These are phyloP conservation scores for Cosmopolites sordidus DNA, from an alignment of 2,888 invertebrate genomes.

Conservation along the genomic window DNA sequence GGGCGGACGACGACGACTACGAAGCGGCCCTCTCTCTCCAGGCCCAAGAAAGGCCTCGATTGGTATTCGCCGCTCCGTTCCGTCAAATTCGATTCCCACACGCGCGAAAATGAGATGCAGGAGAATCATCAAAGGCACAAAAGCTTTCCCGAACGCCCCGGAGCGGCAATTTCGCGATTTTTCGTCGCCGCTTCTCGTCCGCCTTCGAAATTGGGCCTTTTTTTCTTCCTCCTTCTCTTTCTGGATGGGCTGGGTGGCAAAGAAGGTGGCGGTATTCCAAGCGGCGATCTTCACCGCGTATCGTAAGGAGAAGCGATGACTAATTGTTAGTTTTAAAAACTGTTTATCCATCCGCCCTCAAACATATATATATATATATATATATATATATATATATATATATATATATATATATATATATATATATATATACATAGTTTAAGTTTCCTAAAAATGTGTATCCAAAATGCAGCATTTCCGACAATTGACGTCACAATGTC, in stretches of 20 bases:
- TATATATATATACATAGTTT: no score
- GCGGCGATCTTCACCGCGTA: background rate
- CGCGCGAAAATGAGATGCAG: slow-evolving; percentile 51
- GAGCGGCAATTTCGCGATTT: slow-evolving; percentile 28
- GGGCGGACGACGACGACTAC: background rate
- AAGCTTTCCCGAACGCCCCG: slow-evolving; percentile 39
- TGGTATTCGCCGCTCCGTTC: slow-evolving; percentile 50
- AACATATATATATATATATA: no score
- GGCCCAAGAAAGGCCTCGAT: slow-evolving; percentile 35
- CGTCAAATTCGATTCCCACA: slow-evolving; percentile 50
- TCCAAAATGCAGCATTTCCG: no score
- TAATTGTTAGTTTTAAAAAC: no score
- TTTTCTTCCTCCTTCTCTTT: background rate
- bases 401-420: no score
- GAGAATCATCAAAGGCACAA: slow-evolving; percentile 52
- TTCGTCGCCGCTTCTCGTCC: slow-evolving; percentile 4
- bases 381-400: no score
- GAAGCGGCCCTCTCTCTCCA: background rate
- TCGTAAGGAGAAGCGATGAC: no score
- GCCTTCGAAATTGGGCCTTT: background rate
- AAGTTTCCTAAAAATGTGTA: no score
- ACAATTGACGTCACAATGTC: no score
- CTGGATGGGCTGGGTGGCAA: background rate
- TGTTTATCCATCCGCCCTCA: no score
- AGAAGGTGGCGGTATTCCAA: background rate